Conservation (phyloP, 2,888 invertebrate species). For the Cephus spinipes region DNA sequence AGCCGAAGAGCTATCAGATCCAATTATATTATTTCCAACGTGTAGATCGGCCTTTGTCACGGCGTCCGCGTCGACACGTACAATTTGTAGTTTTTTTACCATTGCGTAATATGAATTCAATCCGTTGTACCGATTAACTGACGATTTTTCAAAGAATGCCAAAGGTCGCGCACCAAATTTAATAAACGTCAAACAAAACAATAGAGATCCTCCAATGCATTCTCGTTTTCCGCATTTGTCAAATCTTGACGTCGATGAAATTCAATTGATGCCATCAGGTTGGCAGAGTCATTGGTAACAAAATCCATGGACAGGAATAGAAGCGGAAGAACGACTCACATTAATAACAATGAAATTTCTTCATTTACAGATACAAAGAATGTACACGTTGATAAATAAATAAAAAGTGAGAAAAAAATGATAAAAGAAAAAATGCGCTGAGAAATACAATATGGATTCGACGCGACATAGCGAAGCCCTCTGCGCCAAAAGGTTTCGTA, state of each 20-base stretch:
- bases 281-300: not conserved
- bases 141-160: not conserved
- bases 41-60: constrained; percentile 44
- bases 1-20: constrained; percentile 25
- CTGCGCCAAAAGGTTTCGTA: constrained; percentile 30
- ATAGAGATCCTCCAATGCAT: not conserved
- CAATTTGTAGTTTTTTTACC: constrained; percentile 47
- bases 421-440: constrained; percentile 22
- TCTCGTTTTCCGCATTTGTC: not conserved
- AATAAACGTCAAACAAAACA: not conserved
- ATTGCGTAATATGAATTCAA: constrained; percentile 10
- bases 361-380: constrained; percentile 53
- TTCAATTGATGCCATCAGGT: not conserved
- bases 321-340: not conserved
- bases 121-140: not conserved
- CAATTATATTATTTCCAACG: constrained; percentile 48
- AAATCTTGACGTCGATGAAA: not conserved
- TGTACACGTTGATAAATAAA: constrained; percentile 51
- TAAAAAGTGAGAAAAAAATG: constrained; percentile 12
- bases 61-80: constrained; percentile 43
- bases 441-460: constrained; percentile 31
- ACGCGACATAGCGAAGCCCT: constrained; percentile 17
- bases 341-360: constrained; percentile 45
- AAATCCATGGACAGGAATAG: not conserved
- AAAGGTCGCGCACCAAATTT: not conserved